Base-by-base conservation (phyloP, 2,113 vertebrate species). In the Pteruthius melanotis region DNA sequence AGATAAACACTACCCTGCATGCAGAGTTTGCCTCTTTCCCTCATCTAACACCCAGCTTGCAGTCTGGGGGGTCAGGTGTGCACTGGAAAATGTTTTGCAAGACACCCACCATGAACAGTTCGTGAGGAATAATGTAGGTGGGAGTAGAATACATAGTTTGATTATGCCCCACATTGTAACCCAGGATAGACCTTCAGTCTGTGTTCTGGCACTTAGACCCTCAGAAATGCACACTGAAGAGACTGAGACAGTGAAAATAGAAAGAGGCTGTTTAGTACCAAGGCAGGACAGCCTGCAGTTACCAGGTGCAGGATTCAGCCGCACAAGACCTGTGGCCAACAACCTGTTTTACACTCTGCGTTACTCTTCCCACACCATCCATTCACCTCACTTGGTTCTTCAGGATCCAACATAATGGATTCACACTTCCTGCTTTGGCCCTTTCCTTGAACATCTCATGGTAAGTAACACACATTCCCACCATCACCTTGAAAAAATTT, bases 111-210 rank as follows among this genome's bases (percentile, higher is more conserved):
- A n/a, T 15, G 28, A 44, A 15, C 50, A 40, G 26, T 9, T 56
- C 42, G 11, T 16, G 23, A 20, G 19, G 16, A 75, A 40, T 30
- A 37, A 30, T 24, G 24, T 7, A 15, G 42, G 10, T 30, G 20
- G 23, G 50, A 56, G 24, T 24, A 40, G 28, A 49, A 57, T 2
- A 17, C n/a, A 6, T 10, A 20, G 15, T 19, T 49, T n/a, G 23
- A 42, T 40, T n/a, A 56, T 23, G 23, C 5, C 2, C n/a, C 23
- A 12, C 5, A 0, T 4, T 12, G 15, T 47, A 56, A 74, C 8
- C 23, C 23, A 40, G 30, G 19, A 24, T n/a, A 64, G n/a, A 28
- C 28, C 20, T 60, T 13, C 13, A 30, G 35, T 63, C 28, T 8
- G 1, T 64, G 52, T 60, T 18, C 53, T 60, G 40, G 11, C 7